These are phyloP conservation scores for Tetragnatha montana DNA, from an alignment of 2,888 invertebrate genomes.

Conservation along the genomic window DNA sequence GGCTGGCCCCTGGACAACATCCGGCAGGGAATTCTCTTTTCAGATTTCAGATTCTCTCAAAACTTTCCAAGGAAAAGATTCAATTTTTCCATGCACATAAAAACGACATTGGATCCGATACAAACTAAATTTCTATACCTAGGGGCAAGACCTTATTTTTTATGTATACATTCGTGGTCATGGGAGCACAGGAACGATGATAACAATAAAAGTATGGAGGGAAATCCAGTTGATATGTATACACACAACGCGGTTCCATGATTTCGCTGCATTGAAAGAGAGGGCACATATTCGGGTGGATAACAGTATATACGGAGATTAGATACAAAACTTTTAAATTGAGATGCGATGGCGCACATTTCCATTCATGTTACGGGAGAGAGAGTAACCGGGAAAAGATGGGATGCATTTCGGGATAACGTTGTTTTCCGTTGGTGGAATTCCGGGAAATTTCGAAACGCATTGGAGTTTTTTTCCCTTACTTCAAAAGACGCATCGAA, in stretches of 20 bases:
- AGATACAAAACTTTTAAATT: slow-evolving; percentile 64
- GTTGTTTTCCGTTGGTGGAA: not conserved
- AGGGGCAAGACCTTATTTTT: slow-evolving; percentile 42
- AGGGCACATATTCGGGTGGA: slow-evolving; percentile 39
- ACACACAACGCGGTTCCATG: slow-evolving; percentile 24
- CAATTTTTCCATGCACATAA: slow-evolving; percentile 55
- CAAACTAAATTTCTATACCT: slow-evolving; percentile 66
- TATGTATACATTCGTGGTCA: slow-evolving; percentile 51
- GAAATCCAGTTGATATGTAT: not conserved
- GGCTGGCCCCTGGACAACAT: slow-evolving; percentile 57
- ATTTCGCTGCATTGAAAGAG: slow-evolving; percentile 48
- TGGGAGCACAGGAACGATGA: slow-evolving; percentile 12
- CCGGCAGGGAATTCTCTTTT: slow-evolving; percentile 67
- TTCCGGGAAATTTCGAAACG: slow-evolving; percentile 10
- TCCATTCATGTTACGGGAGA: slow-evolving; percentile 48
- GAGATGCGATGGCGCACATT: slow-evolving; percentile 34
- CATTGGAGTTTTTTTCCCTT: not conserved
- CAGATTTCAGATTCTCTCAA: slow-evolving; percentile 58
- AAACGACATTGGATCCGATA: slow-evolving; percentile 56
- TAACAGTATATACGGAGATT: slow-evolving; percentile 35
- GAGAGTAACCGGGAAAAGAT: slow-evolving; percentile 7
- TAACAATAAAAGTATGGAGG: slow-evolving; percentile 5
- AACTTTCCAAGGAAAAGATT: slow-evolving; percentile 44
- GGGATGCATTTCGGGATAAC: not conserved
- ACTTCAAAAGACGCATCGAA: not conserved